Evolutionary conservation across 2,113 vertebrate species (phyloP).

Genomic region (Ondatra zibethicus): DNA sequence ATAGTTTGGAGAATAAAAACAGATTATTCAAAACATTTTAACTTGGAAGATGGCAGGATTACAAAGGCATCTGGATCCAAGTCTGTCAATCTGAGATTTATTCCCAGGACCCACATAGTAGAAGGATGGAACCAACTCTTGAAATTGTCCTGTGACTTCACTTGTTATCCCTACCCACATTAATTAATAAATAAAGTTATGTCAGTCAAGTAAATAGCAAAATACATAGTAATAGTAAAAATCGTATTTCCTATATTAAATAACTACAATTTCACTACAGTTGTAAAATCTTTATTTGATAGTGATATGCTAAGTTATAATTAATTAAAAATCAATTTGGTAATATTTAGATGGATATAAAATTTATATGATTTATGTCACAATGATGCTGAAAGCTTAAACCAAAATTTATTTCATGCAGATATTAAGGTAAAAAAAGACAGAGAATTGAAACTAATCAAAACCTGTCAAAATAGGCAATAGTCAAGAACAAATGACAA

Average conservation of each 20-base stretch:
- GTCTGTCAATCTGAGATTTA: background rate
- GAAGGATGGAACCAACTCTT: background rate
- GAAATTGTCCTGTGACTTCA: background rate
- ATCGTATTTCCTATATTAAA: background rate
- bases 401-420: background rate
- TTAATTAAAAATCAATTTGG: background rate
- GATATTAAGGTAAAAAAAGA: background rate
- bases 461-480: background rate
- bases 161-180: background rate
- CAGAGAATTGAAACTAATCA: background rate
- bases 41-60: background rate
- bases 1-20: background rate
- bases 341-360: background rate
- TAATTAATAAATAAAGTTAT: background rate
- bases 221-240: background rate
- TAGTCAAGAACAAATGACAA: background rate
- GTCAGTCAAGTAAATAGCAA: background rate
- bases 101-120: background rate
- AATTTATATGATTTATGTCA: background rate
- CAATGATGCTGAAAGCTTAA: background rate
- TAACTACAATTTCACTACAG: background rate
- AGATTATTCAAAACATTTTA: background rate
- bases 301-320: background rate
- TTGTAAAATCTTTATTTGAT: background rate
- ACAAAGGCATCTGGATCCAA: background rate